Base-by-base conservation (phyloP, 2,113 vertebrate genomes). In the Cygnus buccinator region DNA sequence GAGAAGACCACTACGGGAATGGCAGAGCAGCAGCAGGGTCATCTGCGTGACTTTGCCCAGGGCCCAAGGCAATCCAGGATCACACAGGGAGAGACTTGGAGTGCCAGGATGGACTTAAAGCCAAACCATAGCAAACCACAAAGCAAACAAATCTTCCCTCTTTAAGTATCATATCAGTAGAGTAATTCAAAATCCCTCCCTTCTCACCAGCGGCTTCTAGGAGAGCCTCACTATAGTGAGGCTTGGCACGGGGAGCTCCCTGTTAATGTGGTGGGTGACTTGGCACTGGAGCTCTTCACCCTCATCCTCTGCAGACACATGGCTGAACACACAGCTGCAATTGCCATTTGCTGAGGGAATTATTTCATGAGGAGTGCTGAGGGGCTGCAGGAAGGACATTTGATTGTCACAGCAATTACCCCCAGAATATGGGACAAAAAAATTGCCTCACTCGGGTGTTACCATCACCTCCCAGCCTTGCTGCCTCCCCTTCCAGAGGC, bases 201-300 rank as follows among this genome's bases (percentile, higher is more conserved):
- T 22, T 84, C 67, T 67, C 29, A 28, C 23, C 58, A 76, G 39
- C 31, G 55, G 52, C 26, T 41, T 48, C 58, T 54, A 72, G 13
- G 17, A 18, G 7, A 75, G 31, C 21, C 6, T 55, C 41, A 55
- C 37, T 39, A 48, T 46, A 58, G 72, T 21, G 39, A 91, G 33
- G 22, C 74, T 10, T 39, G 9, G 8, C 35, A 20, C 4, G 7
- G 10, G 37, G 41, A 78, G 19, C 17, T 57, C 35, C 52, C 28
- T 43, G 10, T n/a, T 44, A 46, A 33, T 0, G 0, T 13, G 28
- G 21, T 6, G 3, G 4, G 22, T 37, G 57, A 55, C 46, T 16
- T 28, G 31, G 48, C 46, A 39, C 0, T 22, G n/a, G 62, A 68
- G 23, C 20, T 77, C 44, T 6, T 90, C 13, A 7, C 11, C 23